Conservation (phyloP, 2,888 invertebrate species). For the Catocala fraxini region DNA sequence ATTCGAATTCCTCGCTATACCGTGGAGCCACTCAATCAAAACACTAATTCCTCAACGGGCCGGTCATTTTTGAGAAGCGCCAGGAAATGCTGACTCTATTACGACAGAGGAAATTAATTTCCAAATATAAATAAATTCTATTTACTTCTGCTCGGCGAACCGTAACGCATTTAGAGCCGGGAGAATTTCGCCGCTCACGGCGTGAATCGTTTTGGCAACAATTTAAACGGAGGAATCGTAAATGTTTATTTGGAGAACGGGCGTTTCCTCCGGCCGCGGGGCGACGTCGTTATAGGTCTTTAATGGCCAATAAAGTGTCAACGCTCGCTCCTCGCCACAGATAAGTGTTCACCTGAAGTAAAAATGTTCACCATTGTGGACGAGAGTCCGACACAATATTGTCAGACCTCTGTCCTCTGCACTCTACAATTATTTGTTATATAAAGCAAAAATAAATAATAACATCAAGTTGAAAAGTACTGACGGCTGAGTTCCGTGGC, state of each 20-base stretch:
- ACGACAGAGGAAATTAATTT: conserved; percentile 78
- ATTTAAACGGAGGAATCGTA: conserved; percentile 82
- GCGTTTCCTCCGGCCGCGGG: conserved; percentile 73
- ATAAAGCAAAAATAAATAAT: conserved; percentile 1
- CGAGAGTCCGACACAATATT: conserved; percentile 27
- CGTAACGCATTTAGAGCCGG: conserved; percentile 77
- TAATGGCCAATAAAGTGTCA: conserved; percentile 85
- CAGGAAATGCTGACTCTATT: conserved; percentile 71
- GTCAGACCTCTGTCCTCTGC: conserved; percentile 23
- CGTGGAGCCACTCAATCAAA: conserved; percentile 37
- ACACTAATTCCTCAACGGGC: conserved; percentile 53
- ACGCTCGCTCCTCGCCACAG: conserved; percentile 69
- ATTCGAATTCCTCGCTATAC: conserved; percentile 16
- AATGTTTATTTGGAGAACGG: conserved; percentile 82
- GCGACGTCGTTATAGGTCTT: conserved; percentile 81
- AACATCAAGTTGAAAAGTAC: neutral
- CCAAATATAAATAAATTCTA: conserved; percentile 84
- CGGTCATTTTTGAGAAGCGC: conserved; percentile 65
- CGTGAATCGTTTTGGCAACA: conserved; percentile 83
- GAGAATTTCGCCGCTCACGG: conserved; percentile 70
- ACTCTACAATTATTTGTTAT: conserved; percentile 15
- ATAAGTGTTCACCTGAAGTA: conserved; percentile 76
- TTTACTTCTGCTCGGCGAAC: conserved; percentile 81
- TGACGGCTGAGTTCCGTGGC: neutral
- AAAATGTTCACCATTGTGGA: conserved; percentile 43